Base-by-base conservation (phyloP, 92 coral and sea anemone species). In the Isaurus tuberculatus region DNA sequence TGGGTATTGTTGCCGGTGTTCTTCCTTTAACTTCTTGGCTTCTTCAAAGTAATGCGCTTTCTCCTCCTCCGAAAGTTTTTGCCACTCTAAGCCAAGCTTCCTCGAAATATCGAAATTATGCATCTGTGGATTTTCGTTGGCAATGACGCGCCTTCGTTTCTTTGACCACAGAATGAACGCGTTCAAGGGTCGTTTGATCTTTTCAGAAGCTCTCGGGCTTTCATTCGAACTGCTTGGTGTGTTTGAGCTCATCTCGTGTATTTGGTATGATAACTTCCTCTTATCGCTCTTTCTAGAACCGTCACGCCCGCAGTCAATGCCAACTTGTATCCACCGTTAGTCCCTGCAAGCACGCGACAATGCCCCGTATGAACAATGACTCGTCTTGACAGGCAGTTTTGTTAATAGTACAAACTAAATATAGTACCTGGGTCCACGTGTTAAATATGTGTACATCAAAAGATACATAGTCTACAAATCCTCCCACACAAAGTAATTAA, bases 131-230 rank as follows among this genome's bases (percentile, higher is more conserved):
- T 97, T 95, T 64, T 94, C 99, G 77, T 93, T 97, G 4, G 99
- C 99, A 17, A 97, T 92, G 1, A 94, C 98, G 42, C 99, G 92
- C 14, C 99, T 83, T 51, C 99, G 86, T 75, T 97, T 92, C 88
- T 95, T 95, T 14, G 99, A 97, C 99, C 99, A 97, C 30, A 97
- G 86, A 42, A 97, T 97, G 70, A 97, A 97, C 53, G 99, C 99
- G 44, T 97, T 97, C 83, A 97, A 83, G 84, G 99, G 99, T 67
- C 99, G 79, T 89, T 97, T 97, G 85, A 97, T 91, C 88, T 97
- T 97, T 89, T 94, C 99, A 20, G 91, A 74, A 46, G 92, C 72
- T 67, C 91, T 88, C 31, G 85, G 81, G 6, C 66, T 68, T 36
- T 87, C 97, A 17, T 74, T 70, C 42, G 95, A 81, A 68, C 89